These are phyloP conservation scores for Podargus strigoides DNA, from an alignment of 2,797 vertebrate genomes.

Conservation along the genomic window DNA sequence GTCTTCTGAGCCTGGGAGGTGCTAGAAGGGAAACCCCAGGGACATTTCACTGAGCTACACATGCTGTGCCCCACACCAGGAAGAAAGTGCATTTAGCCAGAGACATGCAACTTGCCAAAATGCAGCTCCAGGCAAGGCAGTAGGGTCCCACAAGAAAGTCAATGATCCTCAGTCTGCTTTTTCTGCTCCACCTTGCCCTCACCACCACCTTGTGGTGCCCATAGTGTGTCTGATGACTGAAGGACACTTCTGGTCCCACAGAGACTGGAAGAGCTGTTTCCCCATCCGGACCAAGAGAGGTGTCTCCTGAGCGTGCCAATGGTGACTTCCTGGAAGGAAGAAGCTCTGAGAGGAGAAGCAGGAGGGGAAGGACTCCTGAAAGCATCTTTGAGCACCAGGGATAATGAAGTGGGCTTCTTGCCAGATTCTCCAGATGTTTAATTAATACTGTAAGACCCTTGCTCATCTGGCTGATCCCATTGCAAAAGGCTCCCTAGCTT, in stretches of 20 bases:
- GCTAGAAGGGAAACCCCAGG: neutral
- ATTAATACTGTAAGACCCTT: constrained; percentile 17
- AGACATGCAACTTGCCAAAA: neutral
- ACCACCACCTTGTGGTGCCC: neutral
- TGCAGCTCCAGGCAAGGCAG: neutral
- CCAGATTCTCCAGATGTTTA: constrained; percentile 58
- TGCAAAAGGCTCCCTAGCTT: neutral
- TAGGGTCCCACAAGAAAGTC: neutral
- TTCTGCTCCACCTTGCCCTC: neutral
- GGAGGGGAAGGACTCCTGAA: neutral
- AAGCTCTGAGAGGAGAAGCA: neutral
- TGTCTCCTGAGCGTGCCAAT: neutral
- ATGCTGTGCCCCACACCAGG: neutral
- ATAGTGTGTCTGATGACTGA: neutral
- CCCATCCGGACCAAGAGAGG: neutral
- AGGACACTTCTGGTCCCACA: neutral
- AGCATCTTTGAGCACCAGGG: neutral
- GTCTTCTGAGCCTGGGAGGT: neutral
- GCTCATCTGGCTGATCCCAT: neutral
- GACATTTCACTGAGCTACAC: neutral
- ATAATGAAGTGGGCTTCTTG: constrained; percentile 16
- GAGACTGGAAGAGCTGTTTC: neutral
- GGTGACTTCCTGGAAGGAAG: neutral
- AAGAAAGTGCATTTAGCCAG: neutral
- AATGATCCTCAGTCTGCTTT: neutral